phyloP scores from a whole-genome alignment of 2,888 invertebrate species.

The Microctonus hyperodae region DNA sequence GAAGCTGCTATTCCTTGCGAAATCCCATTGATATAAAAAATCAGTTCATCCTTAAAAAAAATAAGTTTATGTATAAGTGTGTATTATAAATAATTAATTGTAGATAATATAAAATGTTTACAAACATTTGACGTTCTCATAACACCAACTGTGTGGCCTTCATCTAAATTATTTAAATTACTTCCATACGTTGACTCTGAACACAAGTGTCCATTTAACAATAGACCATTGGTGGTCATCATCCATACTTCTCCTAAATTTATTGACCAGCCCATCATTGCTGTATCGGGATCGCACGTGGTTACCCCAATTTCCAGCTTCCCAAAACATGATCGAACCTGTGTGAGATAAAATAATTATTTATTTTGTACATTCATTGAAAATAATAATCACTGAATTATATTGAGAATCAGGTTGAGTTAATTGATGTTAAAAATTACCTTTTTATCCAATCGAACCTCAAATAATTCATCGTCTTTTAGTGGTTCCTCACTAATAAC shows the following conservation, averaged over 20 bases:
- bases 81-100: not conserved
- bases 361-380: not conserved
- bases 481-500: constrained; percentile 84
- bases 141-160: constrained; percentile 85
- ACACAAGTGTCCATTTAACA: constrained; percentile 83
- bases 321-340: constrained; percentile 84
- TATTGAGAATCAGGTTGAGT: too few species aligned
- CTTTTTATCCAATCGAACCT: constrained; percentile 89
- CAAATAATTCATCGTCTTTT: constrained; percentile 82
- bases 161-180: constrained; percentile 82
- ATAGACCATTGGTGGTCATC: constrained; percentile 85
- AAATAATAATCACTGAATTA: too few species aligned
- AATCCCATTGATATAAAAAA: constrained; percentile 88
- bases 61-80: not conserved
- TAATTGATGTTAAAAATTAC: too few species aligned
- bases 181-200: constrained; percentile 83
- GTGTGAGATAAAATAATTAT: constrained; percentile 26
- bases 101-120: too few species aligned
- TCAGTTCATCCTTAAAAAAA: constrained; percentile 73
- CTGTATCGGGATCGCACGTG: constrained; percentile 72
- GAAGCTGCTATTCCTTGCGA: constrained; percentile 87
- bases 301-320: constrained; percentile 80
- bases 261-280: constrained; percentile 78
- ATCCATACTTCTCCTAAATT: constrained; percentile 89
- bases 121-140: constrained; percentile 80